Percentiles rank a stretch among this genome's conserved stretches.
These are phyloP conservation scores for Botia almorhae DNA, from an alignment of 2,797 vertebrate genomes.

Conservation along the genomic window DNA sequence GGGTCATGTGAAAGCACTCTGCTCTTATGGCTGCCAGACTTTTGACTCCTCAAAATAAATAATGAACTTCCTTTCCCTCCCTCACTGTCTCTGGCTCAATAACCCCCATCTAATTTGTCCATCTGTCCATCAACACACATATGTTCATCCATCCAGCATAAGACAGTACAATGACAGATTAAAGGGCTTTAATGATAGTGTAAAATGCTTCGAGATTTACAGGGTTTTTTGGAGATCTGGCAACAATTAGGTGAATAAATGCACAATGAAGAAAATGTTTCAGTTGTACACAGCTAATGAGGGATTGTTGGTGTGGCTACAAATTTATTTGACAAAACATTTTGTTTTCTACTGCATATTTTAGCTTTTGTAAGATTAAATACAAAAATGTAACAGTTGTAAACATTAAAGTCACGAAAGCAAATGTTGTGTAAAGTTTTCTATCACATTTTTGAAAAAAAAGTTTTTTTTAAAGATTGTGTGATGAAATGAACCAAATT, in stretches of 20 bases:
- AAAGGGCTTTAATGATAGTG: slow-evolving; percentile 10
- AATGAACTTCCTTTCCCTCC: slow-evolving; percentile 71
- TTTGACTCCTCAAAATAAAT: slow-evolving; percentile 75
- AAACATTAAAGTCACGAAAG: not conserved
- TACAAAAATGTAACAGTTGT: not conserved
- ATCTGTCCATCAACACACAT: slow-evolving; percentile 46
- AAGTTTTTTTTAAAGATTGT: too few species aligned
- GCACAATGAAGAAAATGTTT: not conserved
- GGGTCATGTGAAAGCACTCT: slow-evolving; percentile 78
- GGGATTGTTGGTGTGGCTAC: not conserved
- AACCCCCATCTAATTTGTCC: slow-evolving; percentile 49
- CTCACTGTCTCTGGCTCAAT: slow-evolving; percentile 48
- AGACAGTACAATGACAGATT: slow-evolving; percentile 1
- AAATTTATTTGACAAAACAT: not conserved
- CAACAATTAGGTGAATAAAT: not conserved
- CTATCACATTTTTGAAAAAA: too few species aligned
- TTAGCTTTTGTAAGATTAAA: not conserved
- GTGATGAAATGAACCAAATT: not conserved
- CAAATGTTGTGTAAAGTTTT: not conserved
- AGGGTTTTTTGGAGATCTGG: not conserved
- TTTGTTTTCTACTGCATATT: not conserved
- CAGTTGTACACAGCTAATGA: not conserved
- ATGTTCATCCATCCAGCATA: slow-evolving; percentile 12
- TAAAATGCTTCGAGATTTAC: slow-evolving; percentile 20
- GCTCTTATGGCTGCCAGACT: slow-evolving; percentile 66